A percentile compares a stretch with the other conserved stretches of the same genome.
Evolutionary conservation across 2,797 vertebrate species (phyloP).

Genomic region (Hozukius guyotensis): DNA sequence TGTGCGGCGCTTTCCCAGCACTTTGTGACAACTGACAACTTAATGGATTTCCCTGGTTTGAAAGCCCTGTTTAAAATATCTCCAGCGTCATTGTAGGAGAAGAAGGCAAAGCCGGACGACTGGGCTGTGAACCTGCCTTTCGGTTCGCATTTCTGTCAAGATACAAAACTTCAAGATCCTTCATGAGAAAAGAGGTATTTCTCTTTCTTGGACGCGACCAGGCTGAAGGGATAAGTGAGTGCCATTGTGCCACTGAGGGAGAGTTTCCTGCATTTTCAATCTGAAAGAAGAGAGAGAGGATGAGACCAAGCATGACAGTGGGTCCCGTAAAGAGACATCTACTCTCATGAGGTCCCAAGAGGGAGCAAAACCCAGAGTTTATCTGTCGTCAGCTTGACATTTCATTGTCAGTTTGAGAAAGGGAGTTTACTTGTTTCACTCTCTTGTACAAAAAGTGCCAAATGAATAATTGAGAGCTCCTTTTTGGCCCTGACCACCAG

Average conservation of each 20-base stretch:
- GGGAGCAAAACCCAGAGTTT: neutral
- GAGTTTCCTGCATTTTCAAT: conserved; percentile 16
- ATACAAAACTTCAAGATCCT: neutral
- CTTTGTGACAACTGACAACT: conserved; percentile 52
- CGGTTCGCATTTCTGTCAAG: conserved; percentile 22
- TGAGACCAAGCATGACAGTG: conserved; percentile 18
- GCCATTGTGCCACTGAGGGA: conserved; percentile 5
- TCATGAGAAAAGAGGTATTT: neutral
- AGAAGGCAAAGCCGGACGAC: neutral
- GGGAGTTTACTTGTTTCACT: conserved; percentile 1
- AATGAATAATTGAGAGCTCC: conserved; percentile 43
- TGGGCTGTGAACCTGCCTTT: conserved; percentile 27
- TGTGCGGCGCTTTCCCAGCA: neutral
- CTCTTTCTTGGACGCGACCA: neutral
- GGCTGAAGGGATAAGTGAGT: conserved; percentile 13
- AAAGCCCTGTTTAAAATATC: conserved; percentile 36
- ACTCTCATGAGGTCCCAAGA: conserved; percentile 4
- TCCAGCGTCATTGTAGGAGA: neutral
- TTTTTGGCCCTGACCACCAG: neutral
- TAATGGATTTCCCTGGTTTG: conserved; percentile 70
- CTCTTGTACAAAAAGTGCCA: conserved; percentile 14
- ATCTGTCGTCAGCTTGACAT: neutral
- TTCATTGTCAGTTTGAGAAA: neutral
- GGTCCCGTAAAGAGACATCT: conserved; percentile 10
- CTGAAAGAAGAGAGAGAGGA: neutral